Base-by-base conservation (phyloP, 2,797 vertebrate genomes). In the Xerus rutilus region DNA sequence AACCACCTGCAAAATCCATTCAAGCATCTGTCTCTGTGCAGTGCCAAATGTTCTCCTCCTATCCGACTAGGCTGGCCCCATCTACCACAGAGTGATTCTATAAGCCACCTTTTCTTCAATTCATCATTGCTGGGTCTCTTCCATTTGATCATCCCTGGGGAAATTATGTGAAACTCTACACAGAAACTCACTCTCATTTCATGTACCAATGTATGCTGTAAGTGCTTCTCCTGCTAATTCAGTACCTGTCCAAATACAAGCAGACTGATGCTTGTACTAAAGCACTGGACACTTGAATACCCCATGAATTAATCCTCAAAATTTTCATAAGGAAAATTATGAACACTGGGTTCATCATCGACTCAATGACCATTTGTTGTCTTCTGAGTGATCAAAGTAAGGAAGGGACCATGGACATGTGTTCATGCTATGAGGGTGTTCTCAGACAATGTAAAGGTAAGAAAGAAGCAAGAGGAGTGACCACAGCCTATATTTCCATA, bases 1-100 rank as follows among this genome's bases (percentile, higher is more conserved):
- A 96, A 97, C 91, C 97, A 96, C 95, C 96, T 96, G 97, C 89
- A 97, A 95, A 96, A 95, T 59, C 67, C 82, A 92, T 85, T 95
- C 82, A 96, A 87, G 95, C 97, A 97, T 97, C 97, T 97, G 93
- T 96, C 84, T 94, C 82, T 70, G 54, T 65, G 59, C 96, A 95
- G 30, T 96, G 94, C 95, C 97, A 97, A 96, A 64, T 25, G 76
- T 91, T 91, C 70, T 85, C 87, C 85, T 89, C 86, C 70, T 67
- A 93, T 21, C 54, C 32, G 20, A 92, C 59, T 78, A 82, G 32
- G 10, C 28, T 89, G 81, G 39, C n/a, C 83, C 54, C 69, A 81
- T 64, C 67, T 62, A 90, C 5, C 72, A 86, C 54, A 85, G 62
- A 95, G 79, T 28, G 74, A 76, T 86, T 89, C 57, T 11, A 79